Evolutionary conservation across 2,888 invertebrate species (phyloP).

Genomic region (Aelia acuminata): DNA sequence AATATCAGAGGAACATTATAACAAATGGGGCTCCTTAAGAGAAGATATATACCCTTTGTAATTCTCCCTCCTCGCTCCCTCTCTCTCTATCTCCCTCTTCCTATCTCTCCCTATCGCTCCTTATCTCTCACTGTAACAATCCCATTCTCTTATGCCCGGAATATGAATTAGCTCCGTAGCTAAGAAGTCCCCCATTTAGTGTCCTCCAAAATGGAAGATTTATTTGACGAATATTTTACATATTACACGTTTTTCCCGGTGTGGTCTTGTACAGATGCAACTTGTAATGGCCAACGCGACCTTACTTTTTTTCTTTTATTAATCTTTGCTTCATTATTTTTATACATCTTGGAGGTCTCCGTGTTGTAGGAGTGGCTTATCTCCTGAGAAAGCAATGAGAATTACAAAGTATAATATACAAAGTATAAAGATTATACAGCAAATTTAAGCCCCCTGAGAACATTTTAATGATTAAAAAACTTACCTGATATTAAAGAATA

Average conservation of each 20-base stretch:
- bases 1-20: slow-evolving; percentile 25
- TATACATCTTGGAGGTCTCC: neutral
- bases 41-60: slow-evolving; percentile 33
- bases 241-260: slow-evolving; percentile 10
- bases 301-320: slow-evolving; percentile 5
- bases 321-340: neutral
- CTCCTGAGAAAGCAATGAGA: neutral
- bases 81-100: neutral
- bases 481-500: too few relatives aligned
- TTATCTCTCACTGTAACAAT: slow-evolving; percentile 14
- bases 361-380: neutral
- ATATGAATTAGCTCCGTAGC: neutral
- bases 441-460: too few relatives aligned
- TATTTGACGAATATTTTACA: slow-evolving; percentile 29
- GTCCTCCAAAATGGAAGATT: slow-evolving; percentile 7
- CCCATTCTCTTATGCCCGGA: slow-evolving; percentile 28
- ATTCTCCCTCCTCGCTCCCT: neutral
- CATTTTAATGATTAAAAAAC: too few relatives aligned
- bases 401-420: too few relatives aligned
- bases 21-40: slow-evolving; percentile 10
- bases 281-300: neutral
- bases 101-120: neutral
- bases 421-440: too few relatives aligned
- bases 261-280: neutral
- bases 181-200: neutral